phyloP scores from a whole-genome alignment of 2,113 vertebrate genomes.

The Craseonycteris thonglongyai region DNA sequence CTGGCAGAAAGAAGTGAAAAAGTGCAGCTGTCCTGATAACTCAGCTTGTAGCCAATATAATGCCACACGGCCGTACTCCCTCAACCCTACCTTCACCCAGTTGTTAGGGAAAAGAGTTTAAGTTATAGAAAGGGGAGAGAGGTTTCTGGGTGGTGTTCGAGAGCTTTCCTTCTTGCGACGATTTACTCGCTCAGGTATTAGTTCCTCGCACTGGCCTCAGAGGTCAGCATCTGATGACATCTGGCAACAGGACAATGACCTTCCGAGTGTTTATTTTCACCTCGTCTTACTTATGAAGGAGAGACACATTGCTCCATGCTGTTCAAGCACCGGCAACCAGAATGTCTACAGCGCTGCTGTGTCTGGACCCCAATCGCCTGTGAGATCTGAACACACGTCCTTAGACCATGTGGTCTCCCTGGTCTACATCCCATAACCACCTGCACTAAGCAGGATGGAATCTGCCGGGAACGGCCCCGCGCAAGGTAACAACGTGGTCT shows the following conservation, averaged over 20 bases:
- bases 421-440: too few species aligned
- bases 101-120: slow-evolving; percentile 10
- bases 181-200: not conserved
- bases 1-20: not conserved
- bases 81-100: not conserved
- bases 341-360: not conserved
- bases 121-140: not conserved
- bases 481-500: not conserved
- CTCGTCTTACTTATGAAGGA: not conserved
- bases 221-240: not conserved
- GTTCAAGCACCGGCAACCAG: not conserved
- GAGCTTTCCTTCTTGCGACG: not conserved
- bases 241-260: not conserved
- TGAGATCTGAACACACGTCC: not conserved
- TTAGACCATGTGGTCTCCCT: too few species aligned
- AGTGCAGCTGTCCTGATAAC: slow-evolving; percentile 10
- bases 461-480: not conserved
- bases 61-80: not conserved
- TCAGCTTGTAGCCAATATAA: not conserved
- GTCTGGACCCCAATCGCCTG: not conserved
- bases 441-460: too few species aligned
- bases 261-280: slow-evolving; percentile 6
- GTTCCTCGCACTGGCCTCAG: not conserved
- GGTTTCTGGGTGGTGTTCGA: not conserved
- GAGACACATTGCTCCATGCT: not conserved